Percentiles rank a stretch among this genome's conserved stretches.
Evolutionary conservation across 2,888 invertebrate species (phyloP).

Genomic region (Coenonympha arcania): DNA sequence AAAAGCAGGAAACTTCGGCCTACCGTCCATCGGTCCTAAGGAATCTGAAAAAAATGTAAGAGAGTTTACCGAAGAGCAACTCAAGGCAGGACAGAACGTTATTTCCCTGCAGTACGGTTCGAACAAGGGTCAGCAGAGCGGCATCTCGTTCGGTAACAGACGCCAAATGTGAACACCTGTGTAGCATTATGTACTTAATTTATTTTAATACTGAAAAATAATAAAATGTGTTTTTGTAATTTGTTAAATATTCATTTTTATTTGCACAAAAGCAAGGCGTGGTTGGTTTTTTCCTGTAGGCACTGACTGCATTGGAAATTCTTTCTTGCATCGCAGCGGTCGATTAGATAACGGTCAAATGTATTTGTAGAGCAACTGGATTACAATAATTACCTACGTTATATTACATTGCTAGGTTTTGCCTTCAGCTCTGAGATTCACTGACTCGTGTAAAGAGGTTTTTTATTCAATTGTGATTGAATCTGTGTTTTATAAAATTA

Average conservation of each 20-base stretch:
- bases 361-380: slow-evolving; percentile 19
- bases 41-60: slow-evolving; percentile 96
- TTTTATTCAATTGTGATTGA: too few relatives aligned
- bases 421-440: not conserved
- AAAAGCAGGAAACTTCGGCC: slow-evolving; percentile 88
- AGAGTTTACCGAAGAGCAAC: slow-evolving; percentile 93
- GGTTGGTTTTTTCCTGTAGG: slow-evolving; percentile 30
- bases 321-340: slow-evolving; percentile 25
- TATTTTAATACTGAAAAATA: slow-evolving; percentile 36
- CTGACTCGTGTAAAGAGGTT: too few relatives aligned
- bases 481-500: too few relatives aligned
- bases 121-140: slow-evolving; percentile 97
- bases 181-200: slow-evolving; percentile 29
- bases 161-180: slow-evolving; percentile 87
- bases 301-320: too few relatives aligned
- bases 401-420: not conserved
- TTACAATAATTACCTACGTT: slow-evolving; percentile 25
- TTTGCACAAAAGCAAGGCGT: slow-evolving; percentile 36
- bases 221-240: slow-evolving; percentile 51
- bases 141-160: slow-evolving; percentile 96
- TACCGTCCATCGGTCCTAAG: slow-evolving; percentile 94
- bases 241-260: slow-evolving; percentile 32
- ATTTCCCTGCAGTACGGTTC: slow-evolving; percentile 97
- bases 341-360: slow-evolving; percentile 43
- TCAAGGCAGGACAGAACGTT: slow-evolving; percentile 92